A percentile compares a stretch with the other conserved stretches of the same genome.
Conservation (phyloP, 2,797 vertebrate genomes). For the Huso huso region DNA sequence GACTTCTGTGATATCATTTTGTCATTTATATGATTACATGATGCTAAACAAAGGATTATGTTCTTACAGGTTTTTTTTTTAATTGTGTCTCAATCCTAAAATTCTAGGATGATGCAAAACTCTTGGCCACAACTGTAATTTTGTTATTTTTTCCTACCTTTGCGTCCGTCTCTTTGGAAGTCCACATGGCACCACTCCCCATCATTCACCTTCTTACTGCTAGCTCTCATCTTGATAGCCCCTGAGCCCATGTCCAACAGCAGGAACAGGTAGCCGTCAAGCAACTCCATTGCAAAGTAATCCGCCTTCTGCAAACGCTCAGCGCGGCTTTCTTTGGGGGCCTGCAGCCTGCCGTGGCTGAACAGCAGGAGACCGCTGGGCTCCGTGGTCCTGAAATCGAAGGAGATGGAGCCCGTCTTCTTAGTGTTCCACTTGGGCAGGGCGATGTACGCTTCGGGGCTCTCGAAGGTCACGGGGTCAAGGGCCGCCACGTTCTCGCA, state of each 20-base stretch:
- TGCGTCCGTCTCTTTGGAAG: constrained; percentile 82
- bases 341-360: constrained; percentile 70
- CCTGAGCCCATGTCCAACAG: constrained; percentile 89
- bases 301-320: constrained; percentile 62
- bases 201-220: constrained; percentile 74
- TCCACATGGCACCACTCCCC: constrained; percentile 93
- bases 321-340: constrained; percentile 48
- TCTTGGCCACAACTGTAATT: no score
- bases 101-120: no score
- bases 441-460: constrained; percentile 67
- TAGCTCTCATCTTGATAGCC: constrained; percentile 78
- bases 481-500: constrained; percentile 81
- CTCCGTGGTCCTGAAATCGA: constrained; percentile 88
- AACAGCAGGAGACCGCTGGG: constrained; percentile 81
- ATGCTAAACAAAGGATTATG: no score
- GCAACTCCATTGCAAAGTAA: constrained; percentile 82
- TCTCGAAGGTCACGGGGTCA: constrained; percentile 84
- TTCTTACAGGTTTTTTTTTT: no score
- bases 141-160: constrained; percentile 50
- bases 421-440: constrained; percentile 81
- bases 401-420: constrained; percentile 80
- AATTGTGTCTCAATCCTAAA: no score
- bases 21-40: no score
- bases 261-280: constrained; percentile 82
- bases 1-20: no score